These are phyloP conservation scores for Halichoeres trimaculatus DNA, from an alignment of 2,113 vertebrate species.

Conservation along the genomic window DNA sequence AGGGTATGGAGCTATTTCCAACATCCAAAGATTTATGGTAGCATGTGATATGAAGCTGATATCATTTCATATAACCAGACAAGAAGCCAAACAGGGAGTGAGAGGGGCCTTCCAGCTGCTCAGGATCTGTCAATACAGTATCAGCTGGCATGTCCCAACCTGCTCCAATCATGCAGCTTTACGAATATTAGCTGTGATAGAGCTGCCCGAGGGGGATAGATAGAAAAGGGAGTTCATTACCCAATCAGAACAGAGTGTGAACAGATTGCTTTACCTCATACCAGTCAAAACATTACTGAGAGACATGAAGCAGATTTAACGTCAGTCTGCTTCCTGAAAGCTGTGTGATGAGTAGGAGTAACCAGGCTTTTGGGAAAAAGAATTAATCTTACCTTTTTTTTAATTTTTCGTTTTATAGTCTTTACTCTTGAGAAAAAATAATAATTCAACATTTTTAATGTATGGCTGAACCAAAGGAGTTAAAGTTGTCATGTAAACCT, in stretches of 20 bases:
- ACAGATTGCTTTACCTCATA: constrained; percentile 32
- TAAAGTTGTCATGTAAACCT: no score
- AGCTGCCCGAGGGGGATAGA: constrained; percentile 33
- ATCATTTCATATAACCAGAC: constrained; percentile 41
- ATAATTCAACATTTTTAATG: no score
- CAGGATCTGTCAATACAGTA: constrained; percentile 43
- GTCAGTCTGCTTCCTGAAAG: background rate
- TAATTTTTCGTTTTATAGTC: no score
- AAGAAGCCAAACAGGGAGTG: constrained; percentile 28
- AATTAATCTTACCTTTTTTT: background rate
- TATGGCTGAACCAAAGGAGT: no score
- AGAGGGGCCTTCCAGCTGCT: constrained; percentile 42
- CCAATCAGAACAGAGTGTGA: constrained; percentile 19
- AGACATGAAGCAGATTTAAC: constrained; percentile 6
- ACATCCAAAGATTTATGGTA: constrained; percentile 22
- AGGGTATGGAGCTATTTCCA: constrained; percentile 16
- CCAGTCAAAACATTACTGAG: constrained; percentile 24
- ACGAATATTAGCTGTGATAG: constrained; percentile 40
- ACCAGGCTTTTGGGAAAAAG: background rate
- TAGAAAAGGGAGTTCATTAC: constrained; percentile 17
- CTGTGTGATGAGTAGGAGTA: background rate
- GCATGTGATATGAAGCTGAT: constrained; percentile 30
- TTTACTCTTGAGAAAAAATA: no score
- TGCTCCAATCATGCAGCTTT: constrained; percentile 4
- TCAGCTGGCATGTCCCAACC: constrained; percentile 62